phyloP scores from a whole-genome alignment of 1,140 invertebrate species.

The Ylistrum balloti region DNA sequence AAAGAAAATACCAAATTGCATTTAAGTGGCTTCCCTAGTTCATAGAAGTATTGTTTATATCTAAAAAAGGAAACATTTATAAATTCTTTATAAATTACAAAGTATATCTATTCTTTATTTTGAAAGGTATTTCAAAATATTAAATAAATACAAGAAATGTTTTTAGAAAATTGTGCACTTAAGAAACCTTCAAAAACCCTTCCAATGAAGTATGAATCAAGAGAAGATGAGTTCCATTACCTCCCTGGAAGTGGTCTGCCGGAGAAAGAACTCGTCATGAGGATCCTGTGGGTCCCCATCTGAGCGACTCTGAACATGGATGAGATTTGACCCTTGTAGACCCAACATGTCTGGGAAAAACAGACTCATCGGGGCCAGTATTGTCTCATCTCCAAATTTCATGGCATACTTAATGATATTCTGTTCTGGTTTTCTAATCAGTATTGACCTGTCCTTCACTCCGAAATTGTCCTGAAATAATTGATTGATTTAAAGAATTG shows the following conservation, averaged over 20 bases:
- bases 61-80: too few relatives aligned
- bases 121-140: too few relatives aligned
- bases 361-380: constrained; percentile 93
- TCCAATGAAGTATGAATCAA: too few relatives aligned
- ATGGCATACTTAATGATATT: constrained; percentile 89
- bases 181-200: too few relatives aligned
- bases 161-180: too few relatives aligned
- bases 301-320: constrained; percentile 88
- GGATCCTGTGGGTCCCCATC: constrained; percentile 95
- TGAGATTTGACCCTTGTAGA: constrained; percentile 86
- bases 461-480: constrained; percentile 89
- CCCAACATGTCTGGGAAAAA: constrained; percentile 95
- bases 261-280: constrained; percentile 94
- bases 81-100: too few relatives aligned
- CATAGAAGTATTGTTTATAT: too few relatives aligned
- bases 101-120: too few relatives aligned
- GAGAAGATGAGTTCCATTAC: constrained; percentile 54
- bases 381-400: constrained; percentile 95
- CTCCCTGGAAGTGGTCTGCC: constrained; percentile 74
- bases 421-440: constrained; percentile 88
- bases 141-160: too few relatives aligned
- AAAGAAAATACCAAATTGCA: too few relatives aligned
- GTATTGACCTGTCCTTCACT: constrained; percentile 90
- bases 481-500: too few relatives aligned
- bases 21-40: too few relatives aligned